Evolutionary conservation across 2,888 invertebrate genomes (phyloP).

Genomic region (Stomorhina lunata): DNA sequence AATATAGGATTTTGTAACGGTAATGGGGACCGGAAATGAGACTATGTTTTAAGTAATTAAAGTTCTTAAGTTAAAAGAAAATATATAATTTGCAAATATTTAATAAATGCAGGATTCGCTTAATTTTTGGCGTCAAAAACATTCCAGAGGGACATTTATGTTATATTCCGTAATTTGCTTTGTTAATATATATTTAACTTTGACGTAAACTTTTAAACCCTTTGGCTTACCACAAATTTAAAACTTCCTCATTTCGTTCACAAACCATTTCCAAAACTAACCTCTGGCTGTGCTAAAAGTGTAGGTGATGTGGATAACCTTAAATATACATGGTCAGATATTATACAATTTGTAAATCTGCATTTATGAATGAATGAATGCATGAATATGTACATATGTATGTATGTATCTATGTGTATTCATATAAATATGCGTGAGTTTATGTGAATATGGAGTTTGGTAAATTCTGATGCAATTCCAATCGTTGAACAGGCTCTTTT

Average conservation of each 20-base stretch:
- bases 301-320: constrained; percentile 34
- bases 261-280: not conserved
- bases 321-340: constrained; percentile 9
- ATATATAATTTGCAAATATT: too few species aligned
- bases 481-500: not conserved
- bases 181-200: too few species aligned
- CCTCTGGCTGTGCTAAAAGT: not conserved
- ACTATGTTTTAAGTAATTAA: too few species aligned
- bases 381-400: not conserved
- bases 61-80: too few species aligned
- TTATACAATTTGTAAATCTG: constrained; percentile 50
- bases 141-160: too few species aligned
- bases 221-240: too few species aligned
- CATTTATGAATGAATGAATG: constrained; percentile 25
- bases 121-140: too few species aligned
- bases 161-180: too few species aligned
- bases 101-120: too few species aligned
- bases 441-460: not conserved
- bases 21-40: not conserved
- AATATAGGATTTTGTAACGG: not conserved
- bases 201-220: too few species aligned
- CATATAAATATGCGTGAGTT: too few species aligned
- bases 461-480: constrained; percentile 33
- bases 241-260: not conserved
- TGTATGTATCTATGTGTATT: not conserved